These are phyloP conservation scores for Pogonomyrmex californicus DNA, from an alignment of 1,140 invertebrate genomes.

Conservation along the genomic window DNA sequence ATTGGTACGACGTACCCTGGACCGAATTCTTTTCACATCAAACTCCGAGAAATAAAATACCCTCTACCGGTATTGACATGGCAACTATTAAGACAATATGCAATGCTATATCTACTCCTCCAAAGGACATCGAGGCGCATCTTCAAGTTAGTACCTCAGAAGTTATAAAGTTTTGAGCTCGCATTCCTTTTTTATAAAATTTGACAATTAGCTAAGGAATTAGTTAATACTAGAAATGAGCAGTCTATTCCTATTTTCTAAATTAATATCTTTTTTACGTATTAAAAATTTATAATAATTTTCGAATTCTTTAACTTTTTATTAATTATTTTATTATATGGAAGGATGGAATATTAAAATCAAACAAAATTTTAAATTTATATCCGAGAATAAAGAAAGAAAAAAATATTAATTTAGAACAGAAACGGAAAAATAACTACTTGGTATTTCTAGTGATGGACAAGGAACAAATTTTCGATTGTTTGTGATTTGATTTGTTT, in stretches of 20 bases:
- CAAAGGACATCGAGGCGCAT: slow-evolving; percentile 88
- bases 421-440: no score
- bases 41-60: slow-evolving; percentile 87
- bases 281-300: no score
- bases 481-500: not conserved
- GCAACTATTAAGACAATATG: slow-evolving; percentile 83
- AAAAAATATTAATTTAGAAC: no score
- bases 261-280: no score
- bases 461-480: not conserved
- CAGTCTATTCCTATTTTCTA: no score
- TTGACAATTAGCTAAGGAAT: not conserved
- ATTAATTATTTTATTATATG: no score
- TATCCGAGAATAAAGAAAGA: no score
- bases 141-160: slow-evolving; percentile 55
- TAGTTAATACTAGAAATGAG: no score
- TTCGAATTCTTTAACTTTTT: no score
- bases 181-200: not conserved
- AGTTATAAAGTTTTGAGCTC: not conserved
- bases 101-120: slow-evolving; percentile 89
- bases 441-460: not conserved
- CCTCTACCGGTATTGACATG: slow-evolving; percentile 73
- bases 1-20: slow-evolving; percentile 97
- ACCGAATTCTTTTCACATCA: slow-evolving; percentile 88
- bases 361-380: no score
- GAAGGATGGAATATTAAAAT: no score